phyloP scores from a whole-genome alignment of 2,888 invertebrate species.

The Dicycla oo region DNA sequence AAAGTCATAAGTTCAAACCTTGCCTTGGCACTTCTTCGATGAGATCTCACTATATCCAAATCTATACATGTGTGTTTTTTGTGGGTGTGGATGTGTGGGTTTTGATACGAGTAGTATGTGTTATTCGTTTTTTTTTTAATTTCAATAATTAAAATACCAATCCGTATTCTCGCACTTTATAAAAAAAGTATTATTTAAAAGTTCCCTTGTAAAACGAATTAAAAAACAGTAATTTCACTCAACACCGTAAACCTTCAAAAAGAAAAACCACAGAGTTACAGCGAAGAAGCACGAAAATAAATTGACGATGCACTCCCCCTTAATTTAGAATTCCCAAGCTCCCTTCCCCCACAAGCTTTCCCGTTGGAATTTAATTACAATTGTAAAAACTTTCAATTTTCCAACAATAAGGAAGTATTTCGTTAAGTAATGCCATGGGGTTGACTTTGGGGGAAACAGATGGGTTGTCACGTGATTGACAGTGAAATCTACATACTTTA shows the following conservation, averaged over 20 bases:
- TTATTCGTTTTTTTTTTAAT: neutral
- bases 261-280: conserved; percentile 11
- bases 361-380: conserved; percentile 67
- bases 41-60: neutral
- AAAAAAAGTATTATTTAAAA: neutral
- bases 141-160: neutral
- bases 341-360: conserved; percentile 27
- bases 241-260: conserved; percentile 11
- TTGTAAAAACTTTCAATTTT: conserved; percentile 62
- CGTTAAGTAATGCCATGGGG: conserved; percentile 45
- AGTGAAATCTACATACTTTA: conserved; percentile 31
- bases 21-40: neutral
- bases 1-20: neutral
- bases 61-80: too few species aligned
- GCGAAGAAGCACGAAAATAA: conserved; percentile 41
- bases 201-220: too few species aligned
- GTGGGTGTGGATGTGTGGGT: too few species aligned
- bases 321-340: conserved; percentile 64
- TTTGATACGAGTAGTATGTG: too few species aligned
- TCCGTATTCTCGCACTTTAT: neutral
- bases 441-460: conserved; percentile 26
- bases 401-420: conserved; percentile 54
- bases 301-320: conserved; percentile 60
- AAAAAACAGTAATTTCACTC: neutral
- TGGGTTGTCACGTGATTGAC: conserved; percentile 47